These are phyloP conservation scores for Heterodera carotae DNA, from an alignment of 1,140 invertebrate genomes.

Conservation along the genomic window DNA sequence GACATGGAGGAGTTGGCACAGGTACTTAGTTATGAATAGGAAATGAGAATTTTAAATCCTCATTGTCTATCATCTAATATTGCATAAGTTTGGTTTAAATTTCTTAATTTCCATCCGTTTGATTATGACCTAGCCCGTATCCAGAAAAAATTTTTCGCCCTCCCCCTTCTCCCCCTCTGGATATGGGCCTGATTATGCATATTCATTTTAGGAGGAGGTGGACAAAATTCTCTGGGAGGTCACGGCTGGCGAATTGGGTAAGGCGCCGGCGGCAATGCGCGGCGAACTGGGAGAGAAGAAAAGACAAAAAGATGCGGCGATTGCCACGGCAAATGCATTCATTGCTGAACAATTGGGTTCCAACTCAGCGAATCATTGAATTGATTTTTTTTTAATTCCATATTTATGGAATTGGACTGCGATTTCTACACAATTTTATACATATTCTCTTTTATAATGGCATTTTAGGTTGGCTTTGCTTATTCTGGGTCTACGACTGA, in stretches of 20 bases:
- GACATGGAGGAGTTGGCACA: conserved; percentile 89
- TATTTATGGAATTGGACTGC: no score
- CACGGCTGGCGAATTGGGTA: conserved; percentile 75
- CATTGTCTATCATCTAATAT: no score
- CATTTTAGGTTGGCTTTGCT: no score
- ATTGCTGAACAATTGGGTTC: conserved; percentile 40
- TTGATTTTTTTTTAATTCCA: conserved; percentile 22
- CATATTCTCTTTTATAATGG: no score
- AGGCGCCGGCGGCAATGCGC: conserved; percentile 53
- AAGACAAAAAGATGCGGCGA: conserved; percentile 21
- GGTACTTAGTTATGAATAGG: conserved; percentile 36
- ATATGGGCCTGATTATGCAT: not conserved
- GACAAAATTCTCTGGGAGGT: conserved; percentile 95
- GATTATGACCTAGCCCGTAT: no score
- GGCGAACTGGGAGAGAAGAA: conserved; percentile 33
- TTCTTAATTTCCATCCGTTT: no score
- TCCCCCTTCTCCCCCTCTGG: no score
- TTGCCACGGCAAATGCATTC: conserved; percentile 48
- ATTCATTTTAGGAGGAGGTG: conserved; percentile 73
- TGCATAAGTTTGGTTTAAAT: no score
- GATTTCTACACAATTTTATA: no score
- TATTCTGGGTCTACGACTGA: no score
- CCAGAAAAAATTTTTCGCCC: no score
- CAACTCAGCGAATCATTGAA: conserved; percentile 23
- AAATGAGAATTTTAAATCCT: not conserved